These are phyloP conservation scores for Molossus molossus DNA, from an alignment of 2,797 vertebrate genomes.

Conservation along the genomic window DNA sequence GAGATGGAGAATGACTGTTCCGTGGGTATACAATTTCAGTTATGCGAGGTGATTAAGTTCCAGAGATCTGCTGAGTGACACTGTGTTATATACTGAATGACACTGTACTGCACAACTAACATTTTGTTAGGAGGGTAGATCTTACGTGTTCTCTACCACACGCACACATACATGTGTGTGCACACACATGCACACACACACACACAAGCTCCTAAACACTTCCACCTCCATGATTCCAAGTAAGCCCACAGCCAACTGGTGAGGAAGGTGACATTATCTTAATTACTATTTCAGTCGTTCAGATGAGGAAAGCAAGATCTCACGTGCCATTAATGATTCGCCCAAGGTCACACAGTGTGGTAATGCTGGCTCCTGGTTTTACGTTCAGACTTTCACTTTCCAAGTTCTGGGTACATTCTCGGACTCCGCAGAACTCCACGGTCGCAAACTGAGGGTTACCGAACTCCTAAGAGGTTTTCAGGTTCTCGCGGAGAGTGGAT, in stretches of 20 bases:
- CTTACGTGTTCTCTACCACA: neutral
- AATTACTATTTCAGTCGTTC: conserved; percentile 24
- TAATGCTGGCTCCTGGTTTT: neutral
- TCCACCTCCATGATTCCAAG: neutral
- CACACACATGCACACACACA: neutral
- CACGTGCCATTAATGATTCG: neutral
- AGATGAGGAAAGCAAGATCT: neutral
- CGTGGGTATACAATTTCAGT: neutral
- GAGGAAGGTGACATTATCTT: conserved; percentile 21
- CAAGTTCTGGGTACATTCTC: neutral
- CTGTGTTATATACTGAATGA: neutral
- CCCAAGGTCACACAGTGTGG: neutral
- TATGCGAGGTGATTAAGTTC: neutral
- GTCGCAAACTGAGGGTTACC: neutral
- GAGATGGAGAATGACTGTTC: neutral
- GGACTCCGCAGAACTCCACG: neutral
- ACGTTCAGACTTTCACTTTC: neutral
- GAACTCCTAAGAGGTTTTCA: neutral
- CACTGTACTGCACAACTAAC: neutral
- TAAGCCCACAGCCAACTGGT: neutral
- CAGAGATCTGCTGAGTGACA: neutral
- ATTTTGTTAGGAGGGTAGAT: neutral
- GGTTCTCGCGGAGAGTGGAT: neutral
- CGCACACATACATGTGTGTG: neutral
- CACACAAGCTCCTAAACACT: neutral